Evolutionary conservation across 1,140 invertebrate genomes (phyloP), one percentile per base, ranked within the genome.

Genomic region (Nephotettix cincticeps): DNA sequence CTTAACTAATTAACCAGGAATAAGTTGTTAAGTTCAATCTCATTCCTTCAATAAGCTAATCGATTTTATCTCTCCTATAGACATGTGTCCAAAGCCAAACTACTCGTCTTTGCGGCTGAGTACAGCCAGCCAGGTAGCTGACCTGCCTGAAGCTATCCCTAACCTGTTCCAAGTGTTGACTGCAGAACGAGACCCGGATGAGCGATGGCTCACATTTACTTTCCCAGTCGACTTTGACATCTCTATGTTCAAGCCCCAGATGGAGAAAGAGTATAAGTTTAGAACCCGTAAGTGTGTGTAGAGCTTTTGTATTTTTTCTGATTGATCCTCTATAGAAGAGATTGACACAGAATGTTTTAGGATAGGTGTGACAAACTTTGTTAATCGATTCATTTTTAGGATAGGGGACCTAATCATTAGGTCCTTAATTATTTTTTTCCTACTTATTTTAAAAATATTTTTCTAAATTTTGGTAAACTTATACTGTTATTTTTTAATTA

Each of bases 31-130:
- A 43, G n/a, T n/a, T 11, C 17, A 4, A 9, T n/a, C 19, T 51
- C 21, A 9, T n/a, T 51, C 19, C 17, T 23, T 11, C 19, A 51
- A n/a, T 9, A 4, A 11, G 6, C 4, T 9, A 51, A n/a, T 51
- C 6, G 4, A 4, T 19, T 63, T 28, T 63, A 32, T 65, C 1
- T 32, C 32, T 65, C 72, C 81, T 84, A 21, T 77, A 93, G 92
- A 96, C 78, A 88, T 97, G 79, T 98, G 95, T 81, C 93, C 94
- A 0, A 93, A 93, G 78, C 88, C 90, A 27, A 93, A 93, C 78
- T 84, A 90, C 76, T 90, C 91, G 6, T 84, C 87, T 47, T 77
- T 79, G 27, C 86, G 89, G 30, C 79, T 95, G 61, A 90, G 88
- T 45, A 90, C 89, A 77, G 89, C 93, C 71, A 96, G 93, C 2